phyloP scores from a whole-genome alignment of 2,797 vertebrate genomes.

The Numenius phaeopus region DNA sequence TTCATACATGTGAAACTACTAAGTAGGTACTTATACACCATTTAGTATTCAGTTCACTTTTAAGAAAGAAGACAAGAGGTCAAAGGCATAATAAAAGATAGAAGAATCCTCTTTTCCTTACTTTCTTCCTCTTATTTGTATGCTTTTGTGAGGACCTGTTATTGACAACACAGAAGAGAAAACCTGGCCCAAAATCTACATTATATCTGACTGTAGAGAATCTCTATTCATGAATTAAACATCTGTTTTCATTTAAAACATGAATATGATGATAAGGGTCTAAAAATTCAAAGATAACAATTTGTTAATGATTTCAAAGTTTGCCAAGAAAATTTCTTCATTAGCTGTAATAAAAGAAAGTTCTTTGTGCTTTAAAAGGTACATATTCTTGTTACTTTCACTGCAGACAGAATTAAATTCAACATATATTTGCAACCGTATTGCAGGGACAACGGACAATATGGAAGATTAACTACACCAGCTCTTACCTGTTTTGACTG shows the following conservation, averaged over 20 bases:
- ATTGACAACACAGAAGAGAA: background rate
- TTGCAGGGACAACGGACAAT: background rate
- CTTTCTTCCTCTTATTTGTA: background rate
- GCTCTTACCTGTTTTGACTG: slow-evolving; percentile 77
- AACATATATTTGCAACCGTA: background rate
- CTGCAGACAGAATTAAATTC: background rate
- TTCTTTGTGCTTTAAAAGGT: background rate
- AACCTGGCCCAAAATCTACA: background rate
- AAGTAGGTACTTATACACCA: background rate
- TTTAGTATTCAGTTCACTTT: background rate
- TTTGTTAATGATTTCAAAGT: background rate
- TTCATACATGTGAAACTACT: background rate
- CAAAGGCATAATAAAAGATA: background rate
- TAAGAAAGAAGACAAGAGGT: background rate
- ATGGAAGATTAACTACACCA: background rate
- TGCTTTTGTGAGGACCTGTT: background rate
- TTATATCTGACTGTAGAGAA: background rate
- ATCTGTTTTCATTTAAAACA: background rate
- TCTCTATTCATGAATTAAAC: background rate
- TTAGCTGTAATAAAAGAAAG: background rate
- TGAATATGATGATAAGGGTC: background rate
- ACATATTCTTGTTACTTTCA: background rate
- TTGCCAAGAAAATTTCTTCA: background rate
- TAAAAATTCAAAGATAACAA: background rate
- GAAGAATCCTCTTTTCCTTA: background rate